Percentiles rank a stretch among this genome's conserved stretches.
phyloP scores from a whole-genome alignment of 2,113 vertebrate species.

The Rhegmatorhina hoffmannsi region DNA sequence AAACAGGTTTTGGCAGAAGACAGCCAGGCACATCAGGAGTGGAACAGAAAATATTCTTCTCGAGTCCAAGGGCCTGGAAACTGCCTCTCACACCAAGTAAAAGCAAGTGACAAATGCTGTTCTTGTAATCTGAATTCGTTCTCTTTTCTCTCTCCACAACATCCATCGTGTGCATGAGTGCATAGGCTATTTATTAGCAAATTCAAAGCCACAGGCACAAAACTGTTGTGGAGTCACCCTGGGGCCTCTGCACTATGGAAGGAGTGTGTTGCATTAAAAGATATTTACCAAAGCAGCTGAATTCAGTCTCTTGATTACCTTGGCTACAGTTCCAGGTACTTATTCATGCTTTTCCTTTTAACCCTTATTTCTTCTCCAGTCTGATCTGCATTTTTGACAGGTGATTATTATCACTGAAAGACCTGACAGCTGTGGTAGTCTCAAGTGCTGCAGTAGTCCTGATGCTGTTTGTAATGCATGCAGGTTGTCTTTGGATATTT shows the following conservation, averaged over 20 bases:
- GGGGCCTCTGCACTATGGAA: background rate
- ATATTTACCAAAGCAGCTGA: background rate
- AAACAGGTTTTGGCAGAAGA: conserved; percentile 28
- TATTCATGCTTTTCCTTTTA: background rate
- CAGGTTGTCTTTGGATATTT: background rate
- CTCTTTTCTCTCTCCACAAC: background rate
- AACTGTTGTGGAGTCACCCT: background rate
- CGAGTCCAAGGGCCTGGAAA: conserved; percentile 8
- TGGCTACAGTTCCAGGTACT: background rate
- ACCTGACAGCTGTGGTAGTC: background rate
- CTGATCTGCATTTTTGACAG: conserved; percentile 39
- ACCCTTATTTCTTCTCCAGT: background rate
- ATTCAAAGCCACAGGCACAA: conserved; percentile 29
- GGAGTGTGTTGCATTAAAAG: background rate
- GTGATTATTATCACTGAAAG: background rate
- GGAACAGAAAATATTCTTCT: conserved; percentile 45
- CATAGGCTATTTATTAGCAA: background rate
- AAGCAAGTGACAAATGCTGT: conserved; percentile 22
- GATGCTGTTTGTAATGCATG: background rate
- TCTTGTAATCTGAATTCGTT: conserved; percentile 20
- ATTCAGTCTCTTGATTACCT: background rate
- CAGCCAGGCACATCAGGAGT: conserved; percentile 15
- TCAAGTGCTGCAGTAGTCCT: background rate
- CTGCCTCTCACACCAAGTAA: background rate
- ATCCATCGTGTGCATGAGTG: background rate